A percentile compares a stretch with the other conserved stretches of the same genome.
These are phyloP conservation scores for Dasypogon diadema DNA, from an alignment of 2,888 invertebrate species.

Conservation along the genomic window DNA sequence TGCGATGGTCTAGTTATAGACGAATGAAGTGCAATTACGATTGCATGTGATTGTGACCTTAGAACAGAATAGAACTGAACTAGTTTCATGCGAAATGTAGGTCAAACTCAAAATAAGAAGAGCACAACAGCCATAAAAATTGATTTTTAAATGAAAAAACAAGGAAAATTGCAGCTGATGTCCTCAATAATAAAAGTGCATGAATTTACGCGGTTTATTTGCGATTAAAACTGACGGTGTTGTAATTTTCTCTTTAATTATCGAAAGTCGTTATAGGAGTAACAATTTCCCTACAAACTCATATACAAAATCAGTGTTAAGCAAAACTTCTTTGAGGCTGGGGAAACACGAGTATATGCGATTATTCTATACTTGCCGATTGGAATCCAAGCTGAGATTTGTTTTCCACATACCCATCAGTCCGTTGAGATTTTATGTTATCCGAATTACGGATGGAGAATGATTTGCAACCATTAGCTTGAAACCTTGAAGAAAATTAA, in stretches of 20 bases:
- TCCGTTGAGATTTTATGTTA: too few species aligned
- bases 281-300: too few species aligned
- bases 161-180: constrained; percentile 47
- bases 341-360: too few species aligned
- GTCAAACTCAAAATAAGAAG: constrained; percentile 50
- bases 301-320: too few species aligned
- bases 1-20: background rate
- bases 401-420: too few species aligned
- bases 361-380: too few species aligned
- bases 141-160: constrained; percentile 43
- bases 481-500: too few species aligned
- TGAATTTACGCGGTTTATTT: constrained; percentile 19
- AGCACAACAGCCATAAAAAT: constrained; percentile 38
- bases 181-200: constrained; percentile 37
- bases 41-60: constrained; percentile 55
- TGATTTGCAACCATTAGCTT: too few species aligned
- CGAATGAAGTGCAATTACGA: constrained; percentile 12
- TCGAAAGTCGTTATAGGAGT: too few species aligned
- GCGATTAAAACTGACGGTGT: constrained; percentile 15
- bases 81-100: constrained; percentile 53
- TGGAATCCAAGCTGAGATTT: too few species aligned
- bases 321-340: too few species aligned
- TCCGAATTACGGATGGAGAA: too few species aligned
- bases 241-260: constrained; percentile 6
- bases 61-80: constrained; percentile 52